phyloP scores from a whole-genome alignment of 2,888 invertebrate species.

The Caenorhabditis parvicauda region DNA sequence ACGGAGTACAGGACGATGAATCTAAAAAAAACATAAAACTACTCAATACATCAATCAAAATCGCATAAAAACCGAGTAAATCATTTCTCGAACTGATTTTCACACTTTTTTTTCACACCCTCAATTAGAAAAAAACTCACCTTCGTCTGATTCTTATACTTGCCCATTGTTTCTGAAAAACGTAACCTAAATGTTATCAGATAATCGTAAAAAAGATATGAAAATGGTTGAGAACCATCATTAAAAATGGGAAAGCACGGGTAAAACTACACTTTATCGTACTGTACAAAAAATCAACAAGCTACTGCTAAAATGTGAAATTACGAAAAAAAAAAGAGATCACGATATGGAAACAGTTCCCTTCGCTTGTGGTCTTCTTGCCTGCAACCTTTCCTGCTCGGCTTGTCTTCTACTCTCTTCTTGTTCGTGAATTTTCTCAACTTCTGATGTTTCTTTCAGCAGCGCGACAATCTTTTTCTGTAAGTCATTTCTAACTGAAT shows the following conservation, averaged over 20 bases:
- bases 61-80: too few species aligned
- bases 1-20: too few species aligned
- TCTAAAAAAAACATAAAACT: too few species aligned
- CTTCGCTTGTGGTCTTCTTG: constrained; percentile 21
- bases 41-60: too few species aligned
- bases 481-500: constrained; percentile 14
- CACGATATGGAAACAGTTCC: neutral
- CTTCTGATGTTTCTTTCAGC: constrained; percentile 45
- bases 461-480: constrained; percentile 52
- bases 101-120: neutral
- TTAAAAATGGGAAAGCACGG: neutral
- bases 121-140: neutral
- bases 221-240: neutral
- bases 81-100: too few species aligned
- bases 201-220: neutral
- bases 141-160: neutral
- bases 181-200: neutral
- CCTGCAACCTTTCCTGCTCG: too few species aligned
- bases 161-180: neutral
- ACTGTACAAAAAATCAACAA: neutral
- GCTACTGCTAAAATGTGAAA: neutral
- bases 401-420: too few species aligned
- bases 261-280: too few species aligned
- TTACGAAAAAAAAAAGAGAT: neutral
- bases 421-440: constrained; percentile 29